Conservation (phyloP, 2,113 vertebrate species). For the Hymenochirus boettgeri region DNA sequence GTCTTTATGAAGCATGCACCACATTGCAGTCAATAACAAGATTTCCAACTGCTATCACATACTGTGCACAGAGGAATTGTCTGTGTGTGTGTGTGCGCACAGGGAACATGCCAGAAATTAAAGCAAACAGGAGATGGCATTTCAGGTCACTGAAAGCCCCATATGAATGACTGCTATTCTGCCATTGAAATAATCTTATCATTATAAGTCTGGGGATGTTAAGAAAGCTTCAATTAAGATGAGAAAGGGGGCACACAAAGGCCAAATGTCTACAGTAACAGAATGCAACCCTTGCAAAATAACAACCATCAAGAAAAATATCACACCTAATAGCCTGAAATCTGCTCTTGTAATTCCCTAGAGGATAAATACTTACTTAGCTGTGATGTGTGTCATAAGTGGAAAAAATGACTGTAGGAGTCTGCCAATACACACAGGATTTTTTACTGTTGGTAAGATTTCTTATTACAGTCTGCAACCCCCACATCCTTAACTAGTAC, state of each 20-base stretch:
- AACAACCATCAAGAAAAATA: not conserved
- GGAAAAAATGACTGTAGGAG: not conserved
- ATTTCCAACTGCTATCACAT: too few relatives aligned
- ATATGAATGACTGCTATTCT: too few relatives aligned
- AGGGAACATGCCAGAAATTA: too few relatives aligned
- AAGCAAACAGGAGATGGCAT: too few relatives aligned
- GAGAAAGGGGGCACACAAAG: not conserved
- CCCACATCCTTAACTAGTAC: not conserved
- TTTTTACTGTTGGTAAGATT: not conserved
- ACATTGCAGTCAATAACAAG: too few relatives aligned
- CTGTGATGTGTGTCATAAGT: not conserved
- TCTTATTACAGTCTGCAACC: not conserved
- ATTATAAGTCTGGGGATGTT: too few relatives aligned
- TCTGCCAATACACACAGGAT: not conserved
- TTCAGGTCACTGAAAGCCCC: too few relatives aligned
- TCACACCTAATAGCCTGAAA: not conserved
- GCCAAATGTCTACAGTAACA: not conserved
- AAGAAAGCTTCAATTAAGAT: not conserved
- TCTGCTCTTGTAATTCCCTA: not conserved
- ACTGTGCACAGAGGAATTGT: too few relatives aligned
- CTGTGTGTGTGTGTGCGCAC: too few relatives aligned
- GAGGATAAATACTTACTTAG: conserved; percentile 1
- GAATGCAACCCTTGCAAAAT: not conserved
- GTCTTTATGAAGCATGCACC: too few relatives aligned
- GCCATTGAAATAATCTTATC: too few relatives aligned